phyloP scores from a whole-genome alignment of 2,113 vertebrate species.

The Larimichthys crocea region DNA sequence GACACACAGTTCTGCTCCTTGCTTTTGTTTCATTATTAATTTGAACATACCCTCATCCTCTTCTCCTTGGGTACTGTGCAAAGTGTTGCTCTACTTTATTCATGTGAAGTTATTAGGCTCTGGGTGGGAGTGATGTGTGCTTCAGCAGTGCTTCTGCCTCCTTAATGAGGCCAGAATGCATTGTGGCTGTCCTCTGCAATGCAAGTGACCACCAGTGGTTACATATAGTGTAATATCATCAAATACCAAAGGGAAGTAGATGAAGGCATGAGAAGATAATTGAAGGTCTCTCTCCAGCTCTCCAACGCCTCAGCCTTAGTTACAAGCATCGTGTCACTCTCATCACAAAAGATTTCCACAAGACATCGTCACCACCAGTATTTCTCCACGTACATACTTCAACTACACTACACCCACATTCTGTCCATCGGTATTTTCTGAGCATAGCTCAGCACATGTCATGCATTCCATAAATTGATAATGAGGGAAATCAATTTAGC shows the following conservation, averaged over 20 bases:
- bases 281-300: not conserved
- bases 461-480: not conserved
- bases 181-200: not conserved
- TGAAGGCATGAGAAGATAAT: not conserved
- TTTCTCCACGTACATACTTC: not conserved
- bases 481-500: not conserved
- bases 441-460: not conserved
- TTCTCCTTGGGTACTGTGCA: not conserved
- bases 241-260: not conserved
- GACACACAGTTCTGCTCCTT: not conserved
- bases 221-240: not conserved
- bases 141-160: not conserved
- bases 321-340: not conserved
- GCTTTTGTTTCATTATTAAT: conserved; percentile 4
- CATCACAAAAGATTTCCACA: not conserved
- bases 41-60: not conserved
- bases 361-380: not conserved
- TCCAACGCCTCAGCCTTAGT: not conserved
- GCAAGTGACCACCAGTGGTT: not conserved
- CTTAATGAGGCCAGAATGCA: conserved; percentile 9
- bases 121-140: not conserved
- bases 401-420: not conserved
- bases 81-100: conserved; percentile 5
- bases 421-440: not conserved
- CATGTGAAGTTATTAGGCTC: not conserved